These are phyloP conservation scores for Epirrita christyi DNA, from an alignment of 2,888 invertebrate genomes.

Conservation along the genomic window DNA sequence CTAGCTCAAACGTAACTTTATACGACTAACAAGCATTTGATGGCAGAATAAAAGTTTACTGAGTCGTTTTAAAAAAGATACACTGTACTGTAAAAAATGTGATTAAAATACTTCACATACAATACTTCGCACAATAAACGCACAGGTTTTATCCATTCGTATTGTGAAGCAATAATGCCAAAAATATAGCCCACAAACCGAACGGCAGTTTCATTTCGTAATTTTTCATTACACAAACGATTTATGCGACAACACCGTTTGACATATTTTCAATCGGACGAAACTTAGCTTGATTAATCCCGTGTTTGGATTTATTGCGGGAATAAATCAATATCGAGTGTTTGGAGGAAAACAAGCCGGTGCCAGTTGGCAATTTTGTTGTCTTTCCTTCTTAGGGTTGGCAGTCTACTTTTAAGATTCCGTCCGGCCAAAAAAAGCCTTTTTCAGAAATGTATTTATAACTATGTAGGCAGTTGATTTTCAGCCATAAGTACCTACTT, in stretches of 20 bases:
- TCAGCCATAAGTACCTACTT: no score
- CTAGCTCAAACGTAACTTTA: conserved; percentile 9
- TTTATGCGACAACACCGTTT: conserved; percentile 45
- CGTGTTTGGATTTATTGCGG: conserved; percentile 71
- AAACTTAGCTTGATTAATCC: conserved; percentile 78
- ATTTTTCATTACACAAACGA: conserved; percentile 40
- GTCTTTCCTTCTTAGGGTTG: conserved; percentile 46
- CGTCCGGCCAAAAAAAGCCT: not conserved
- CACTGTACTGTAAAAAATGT: no score
- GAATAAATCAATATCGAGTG: conserved; percentile 74
- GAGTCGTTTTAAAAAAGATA: no score
- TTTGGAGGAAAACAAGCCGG: conserved; percentile 60
- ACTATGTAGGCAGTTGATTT: no score
- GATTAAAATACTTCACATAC: no score
- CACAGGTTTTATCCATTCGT: not conserved
- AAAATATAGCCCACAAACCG: conserved; percentile 29
- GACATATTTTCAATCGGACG: conserved; percentile 65
- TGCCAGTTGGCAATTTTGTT: conserved; percentile 56
- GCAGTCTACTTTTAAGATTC: not conserved
- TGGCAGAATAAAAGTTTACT: not conserved
- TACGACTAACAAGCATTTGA: conserved; percentile 1
- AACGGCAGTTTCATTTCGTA: conserved; percentile 31
- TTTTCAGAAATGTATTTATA: no score
- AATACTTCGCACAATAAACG: no score
- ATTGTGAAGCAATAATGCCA: conserved; percentile 23